Evolutionary conservation across 2,797 vertebrate genomes (phyloP), one percentile per base, ranked within the genome.

Genomic region (Ctenochaetus hawaiiensis): DNA sequence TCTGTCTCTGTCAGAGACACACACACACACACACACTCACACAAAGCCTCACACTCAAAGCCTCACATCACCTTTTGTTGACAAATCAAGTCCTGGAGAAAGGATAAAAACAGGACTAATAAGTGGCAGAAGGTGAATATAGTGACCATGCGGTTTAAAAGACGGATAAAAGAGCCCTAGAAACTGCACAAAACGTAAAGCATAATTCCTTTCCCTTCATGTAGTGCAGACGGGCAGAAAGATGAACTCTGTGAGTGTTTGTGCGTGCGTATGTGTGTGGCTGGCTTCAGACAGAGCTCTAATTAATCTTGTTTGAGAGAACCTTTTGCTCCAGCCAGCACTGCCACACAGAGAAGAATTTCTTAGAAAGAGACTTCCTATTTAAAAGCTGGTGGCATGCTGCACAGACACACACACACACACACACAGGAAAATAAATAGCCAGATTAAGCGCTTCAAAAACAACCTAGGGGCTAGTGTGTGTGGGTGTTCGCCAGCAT

Each of bases 251-350:
- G 67, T 59, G 60, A 58, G 58, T 67, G 68, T 62, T 61, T 58
- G 64, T 34, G 54, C 43, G 49, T 37, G 39, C 20, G 57, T 45
- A 63, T 66, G 52, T 67, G 69, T 54, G 74, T 13, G 64, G 18
- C 0, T 61, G 77, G 81, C 71, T 78, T 84, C 83, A 91, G 87
- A 91, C 88, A 37, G 75, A 67, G 75, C 74, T 75, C 89, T 88
- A 90, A 91, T 93, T 89, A 91, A 91, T 92, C 89, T 90, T 70
- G 80, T 90, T 91, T 84, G 74, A 82, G 72, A 88, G 77, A 87
- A 88, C 81, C 85, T 83, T 85, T 88, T 71, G 87, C 87, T 81
- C 78, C n/a, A 47, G 84, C 77, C 82, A 77, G 81, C 72, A 56
- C 64, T 47, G 45, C 72, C 66, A 67, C 89, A 81, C 81, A 81